Base-by-base conservation (phyloP, 2,888 invertebrate genomes). In the Cephus rjabovi region DNA sequence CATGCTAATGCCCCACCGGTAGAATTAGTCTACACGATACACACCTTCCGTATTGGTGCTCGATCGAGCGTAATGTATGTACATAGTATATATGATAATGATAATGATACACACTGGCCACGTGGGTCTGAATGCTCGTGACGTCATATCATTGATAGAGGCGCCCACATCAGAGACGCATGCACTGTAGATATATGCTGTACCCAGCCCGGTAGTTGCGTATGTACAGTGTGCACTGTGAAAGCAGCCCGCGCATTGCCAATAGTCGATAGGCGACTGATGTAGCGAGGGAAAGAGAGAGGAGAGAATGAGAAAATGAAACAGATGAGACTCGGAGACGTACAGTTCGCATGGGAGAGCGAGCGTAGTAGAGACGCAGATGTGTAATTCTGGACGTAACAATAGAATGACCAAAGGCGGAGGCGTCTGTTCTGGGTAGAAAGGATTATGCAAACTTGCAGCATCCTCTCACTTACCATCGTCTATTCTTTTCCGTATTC, bases 141-240 rank as follows among this genome's bases (percentile, higher is more conserved):
- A 84, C 84, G 86, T 85, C 87, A 81, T 83, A 83, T 85, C 88
- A 86, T 85, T 86, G 86, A 88, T 87, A 89, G 84, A 87, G 88
- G 89, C 85, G 86, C 87, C 89, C 87, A 85, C 88, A 88, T 87
- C 76, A 80, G 77, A 79, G 77, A 83, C 79, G 79, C 81, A 74
- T 79, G 70, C 79, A 73, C 68, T 76, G 77, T 80, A 71, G 69
- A 76, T 77, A 76, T 73, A 81, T 77, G 79, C 71, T 77, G 12
- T 34, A 71, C 12, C 6, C 71, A 34, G 2, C 9, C 56, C 56
- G 79, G 81, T 81, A 82, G 84, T 83, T 77, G 82, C 73, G 78
- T 76, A 12, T 71, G 71, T 34, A 31, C 71, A 34, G 31, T 31
- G 12, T 71, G 71, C 33, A 71, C 31, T 31, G 71, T 34, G 71